Conservation (phyloP, 2,113 vertebrate genomes). For the Apteryx owenii region DNA sequence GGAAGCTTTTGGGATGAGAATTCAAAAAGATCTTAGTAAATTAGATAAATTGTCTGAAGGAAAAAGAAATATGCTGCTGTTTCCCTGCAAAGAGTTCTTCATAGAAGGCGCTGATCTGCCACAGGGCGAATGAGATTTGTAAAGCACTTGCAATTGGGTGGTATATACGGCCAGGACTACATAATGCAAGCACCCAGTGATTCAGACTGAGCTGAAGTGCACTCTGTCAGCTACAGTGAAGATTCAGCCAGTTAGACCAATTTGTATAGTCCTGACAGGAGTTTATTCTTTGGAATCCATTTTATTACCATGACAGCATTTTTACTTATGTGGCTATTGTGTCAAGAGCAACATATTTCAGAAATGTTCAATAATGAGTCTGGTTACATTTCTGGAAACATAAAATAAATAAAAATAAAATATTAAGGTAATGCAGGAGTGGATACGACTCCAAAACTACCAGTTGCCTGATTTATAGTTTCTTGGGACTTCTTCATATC, state of each 20-base stretch:
- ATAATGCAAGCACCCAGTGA: not conserved
- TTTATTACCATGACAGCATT: not conserved
- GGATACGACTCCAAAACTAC: not conserved
- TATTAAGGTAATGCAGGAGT: not conserved
- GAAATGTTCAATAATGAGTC: not conserved
- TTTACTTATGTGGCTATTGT: not conserved
- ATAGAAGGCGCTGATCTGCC: not conserved
- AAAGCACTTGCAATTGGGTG: not conserved
- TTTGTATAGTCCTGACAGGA: not conserved
- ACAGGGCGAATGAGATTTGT: accelerated
- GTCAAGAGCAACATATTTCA: not conserved
- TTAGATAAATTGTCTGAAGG: not conserved
- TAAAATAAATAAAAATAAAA: not conserved
- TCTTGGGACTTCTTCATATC: not conserved
- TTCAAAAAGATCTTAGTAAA: not conserved
- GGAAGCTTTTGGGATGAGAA: not conserved
- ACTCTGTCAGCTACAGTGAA: not conserved
- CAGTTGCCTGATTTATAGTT: not conserved
- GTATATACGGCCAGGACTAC: not conserved
- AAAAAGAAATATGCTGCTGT: not conserved
- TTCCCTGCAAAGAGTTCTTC: not conserved
- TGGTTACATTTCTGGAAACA: not conserved
- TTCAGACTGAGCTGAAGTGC: not conserved
- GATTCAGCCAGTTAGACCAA: not conserved
- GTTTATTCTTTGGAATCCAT: not conserved